Evolutionary conservation across 2,797 vertebrate species (phyloP), one percentile per base, ranked within the genome.

Genomic region (Chelon labrosus): DNA sequence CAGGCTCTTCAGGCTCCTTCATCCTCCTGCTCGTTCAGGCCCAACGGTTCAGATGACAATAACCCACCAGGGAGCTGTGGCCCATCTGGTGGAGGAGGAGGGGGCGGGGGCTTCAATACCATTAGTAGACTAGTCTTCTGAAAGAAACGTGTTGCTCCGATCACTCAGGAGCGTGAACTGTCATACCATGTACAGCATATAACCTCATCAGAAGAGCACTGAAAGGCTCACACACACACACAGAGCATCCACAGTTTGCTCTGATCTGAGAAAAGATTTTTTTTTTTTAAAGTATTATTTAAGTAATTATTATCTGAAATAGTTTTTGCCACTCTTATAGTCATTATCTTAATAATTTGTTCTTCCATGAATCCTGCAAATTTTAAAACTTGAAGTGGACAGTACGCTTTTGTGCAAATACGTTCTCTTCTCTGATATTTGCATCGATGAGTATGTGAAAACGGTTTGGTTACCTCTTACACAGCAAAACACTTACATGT

Each of bases 21-120:
- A 10, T 94, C 98, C 56, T 97, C 97, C 0, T 99, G 97, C 88
- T 99, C 97, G 9, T 99, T 98, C 89, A 94, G 96, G 71, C 98
- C 97, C 86, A 96, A 99, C 74, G 97, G 98, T 82, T 98, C 97
- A 80, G 98, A 99, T 86, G 98, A 99, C 94, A 98, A 98, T 13
- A 98, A 99, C 79, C 97, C 98, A 53, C 98, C 98, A 0, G 98
- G 98, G 80, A 99, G 98, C 79, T 99, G 97, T 37, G 98, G 98
- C 22, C 98, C 98, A 16, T 96, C 97, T 39, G 97, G 98, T 22
- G 97, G 98, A 51, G 97, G 97, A 9, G 89, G 52, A 27, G 52
- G 52, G 27, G 52, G 50, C 19, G 50, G 95, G 16, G 97, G 97
- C 58, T 99, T 99, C 91, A 99, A 96, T 86, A 97, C 97, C 16